Conservation (phyloP, 2,888 invertebrate species). For the Acrobasis suavella region DNA sequence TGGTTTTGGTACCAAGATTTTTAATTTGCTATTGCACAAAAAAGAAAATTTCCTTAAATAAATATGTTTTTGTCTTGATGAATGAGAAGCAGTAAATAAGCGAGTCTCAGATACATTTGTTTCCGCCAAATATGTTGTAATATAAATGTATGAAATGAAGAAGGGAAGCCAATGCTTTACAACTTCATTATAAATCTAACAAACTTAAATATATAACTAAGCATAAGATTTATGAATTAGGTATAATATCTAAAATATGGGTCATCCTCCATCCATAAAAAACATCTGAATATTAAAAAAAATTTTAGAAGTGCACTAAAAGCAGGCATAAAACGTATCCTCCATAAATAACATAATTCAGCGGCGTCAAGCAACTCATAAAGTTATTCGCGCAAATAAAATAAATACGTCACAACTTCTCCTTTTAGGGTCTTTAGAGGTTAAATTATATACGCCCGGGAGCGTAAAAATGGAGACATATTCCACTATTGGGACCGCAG, state of each 20-base stretch:
- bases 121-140: neutral
- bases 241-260: too few species aligned
- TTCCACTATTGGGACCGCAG: slow-evolving; percentile 66
- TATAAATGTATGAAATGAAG: too few species aligned
- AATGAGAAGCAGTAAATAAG: neutral
- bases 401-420: slow-evolving; percentile 70
- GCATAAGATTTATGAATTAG: too few species aligned
- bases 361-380: slow-evolving; percentile 49
- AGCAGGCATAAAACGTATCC: slow-evolving; percentile 18
- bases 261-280: neutral
- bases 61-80: too few species aligned
- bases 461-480: slow-evolving; percentile 77
- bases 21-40: neutral
- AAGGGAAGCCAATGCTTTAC: too few species aligned
- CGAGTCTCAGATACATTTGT: neutral
- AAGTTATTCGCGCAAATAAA: slow-evolving; percentile 62
- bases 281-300: neutral
- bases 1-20: neutral
- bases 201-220: too few species aligned
- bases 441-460: slow-evolving; percentile 76
- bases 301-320: neutral
- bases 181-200: too few species aligned
- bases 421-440: slow-evolving; percentile 71
- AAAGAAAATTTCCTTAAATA: too few species aligned
- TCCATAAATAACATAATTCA: slow-evolving; percentile 40